Base-by-base conservation (phyloP, 2,113 vertebrate species). In the Condylura cristata region DNA sequence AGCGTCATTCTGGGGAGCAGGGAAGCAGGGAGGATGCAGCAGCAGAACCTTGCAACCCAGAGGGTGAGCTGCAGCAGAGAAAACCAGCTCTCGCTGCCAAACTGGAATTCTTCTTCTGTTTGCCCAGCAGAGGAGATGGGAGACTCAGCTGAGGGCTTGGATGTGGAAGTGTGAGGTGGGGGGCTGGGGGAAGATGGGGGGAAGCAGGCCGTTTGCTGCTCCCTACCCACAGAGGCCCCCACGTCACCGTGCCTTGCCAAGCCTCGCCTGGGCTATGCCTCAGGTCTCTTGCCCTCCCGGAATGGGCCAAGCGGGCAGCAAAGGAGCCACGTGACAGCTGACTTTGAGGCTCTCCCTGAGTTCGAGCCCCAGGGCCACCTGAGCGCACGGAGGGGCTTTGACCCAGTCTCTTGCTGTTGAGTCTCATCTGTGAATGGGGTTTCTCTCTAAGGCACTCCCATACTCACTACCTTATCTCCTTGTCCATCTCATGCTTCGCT, bases 401-500 rank as follows among this genome's bases (percentile, higher is more conserved):
- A 48, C 44, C 6, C 30, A 58, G 34, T 17, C 4, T 6, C 51
- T 37, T 90, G 39, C 16, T 22, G 4, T 4, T 2, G n/a, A 46
- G 44, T 63, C 44, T 60, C 89, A 56, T 22, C 81, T 86, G 51
- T 60, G 66, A 20, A 32, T 16, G 65, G 63, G 16, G 53, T 32
- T 70, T 61, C 58, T 70, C n/a, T 46, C 68, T 4, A n/a, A 44
- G 17, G 5, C 13, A 14, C 28, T 13, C 3, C 32, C 51, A 20
- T 53, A 11, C 11, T 44, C 48, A 1, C 26, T 12, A 0, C 28
- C 76, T 46, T 11, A 24, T 7, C 44, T 48, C 28, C 32, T 71
- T 16, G 0, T 13, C 44, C 10, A 2, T 12, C 70, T 37, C 53
- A 1, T n/a, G n/a, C n/a, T n/a, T n/a, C n/a, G n/a, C n/a, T n/a